Percentiles rank a stretch among this genome's conserved stretches.
Conservation (phyloP, 2,113 vertebrate species). For the Etheostoma spectabile region DNA sequence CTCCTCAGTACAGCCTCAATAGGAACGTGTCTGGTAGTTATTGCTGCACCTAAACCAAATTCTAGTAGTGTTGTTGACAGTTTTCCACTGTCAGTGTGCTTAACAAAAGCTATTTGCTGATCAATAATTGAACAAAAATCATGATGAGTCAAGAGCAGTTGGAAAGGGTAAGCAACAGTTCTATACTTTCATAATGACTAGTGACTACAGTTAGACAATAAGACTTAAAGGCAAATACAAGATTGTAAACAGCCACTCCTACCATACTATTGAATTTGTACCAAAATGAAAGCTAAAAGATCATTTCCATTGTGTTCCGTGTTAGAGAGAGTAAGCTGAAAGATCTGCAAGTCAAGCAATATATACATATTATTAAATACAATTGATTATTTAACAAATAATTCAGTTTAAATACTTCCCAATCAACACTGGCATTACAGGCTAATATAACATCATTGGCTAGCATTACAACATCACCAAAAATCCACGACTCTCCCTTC, state of each 20-base stretch:
- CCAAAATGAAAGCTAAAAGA: background rate
- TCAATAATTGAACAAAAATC: background rate
- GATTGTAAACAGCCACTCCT: background rate
- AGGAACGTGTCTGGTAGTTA: background rate
- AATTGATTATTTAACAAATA: too few relatives aligned
- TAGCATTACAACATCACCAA: conserved; percentile 26
- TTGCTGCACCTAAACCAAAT: background rate
- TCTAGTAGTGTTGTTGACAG: background rate
- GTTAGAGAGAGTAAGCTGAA: background rate
- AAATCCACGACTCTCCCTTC: background rate
- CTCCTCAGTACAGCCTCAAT: background rate
- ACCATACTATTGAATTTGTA: background rate
- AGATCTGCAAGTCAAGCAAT: background rate
- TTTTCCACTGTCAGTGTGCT: background rate
- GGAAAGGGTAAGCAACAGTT: background rate
- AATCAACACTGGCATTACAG: background rate
- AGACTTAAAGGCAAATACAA: background rate
- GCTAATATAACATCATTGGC: background rate
- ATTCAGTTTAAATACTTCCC: background rate
- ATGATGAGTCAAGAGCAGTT: background rate
- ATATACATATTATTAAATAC: too few relatives aligned
- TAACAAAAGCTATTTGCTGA: background rate
- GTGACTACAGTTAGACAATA: background rate
- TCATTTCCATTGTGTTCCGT: background rate
- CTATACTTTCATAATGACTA: background rate